A percentile compares a stretch with the other conserved stretches of the same genome.
Evolutionary conservation across 2,113 vertebrate genomes (phyloP).

Genomic region (Pheucticus melanocephalus): DNA sequence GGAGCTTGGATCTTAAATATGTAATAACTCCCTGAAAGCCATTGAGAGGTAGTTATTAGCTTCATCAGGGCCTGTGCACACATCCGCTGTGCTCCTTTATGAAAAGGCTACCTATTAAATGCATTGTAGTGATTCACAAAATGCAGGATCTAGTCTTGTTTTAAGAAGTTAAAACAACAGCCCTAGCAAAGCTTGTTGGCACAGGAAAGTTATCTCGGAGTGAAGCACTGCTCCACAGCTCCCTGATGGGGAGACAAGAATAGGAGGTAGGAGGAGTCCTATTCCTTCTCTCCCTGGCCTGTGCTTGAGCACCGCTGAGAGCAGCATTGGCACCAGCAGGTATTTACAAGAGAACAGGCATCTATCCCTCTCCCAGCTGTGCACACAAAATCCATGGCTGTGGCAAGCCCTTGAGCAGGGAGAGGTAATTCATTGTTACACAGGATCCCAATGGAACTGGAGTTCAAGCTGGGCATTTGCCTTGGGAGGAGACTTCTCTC

Average conservation of each 20-base stretch:
- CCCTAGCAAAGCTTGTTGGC: neutral
- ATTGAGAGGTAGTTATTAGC: conserved; percentile 63
- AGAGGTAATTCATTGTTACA: neutral
- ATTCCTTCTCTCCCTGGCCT: neutral
- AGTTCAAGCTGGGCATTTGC: neutral
- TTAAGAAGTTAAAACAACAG: neutral
- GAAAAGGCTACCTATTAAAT: conserved; percentile 35
- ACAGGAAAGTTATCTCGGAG: neutral
- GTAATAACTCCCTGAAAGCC: conserved; percentile 60
- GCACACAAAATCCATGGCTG: neutral
- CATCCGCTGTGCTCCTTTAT: conserved; percentile 16
- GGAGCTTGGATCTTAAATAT: conserved; percentile 56
- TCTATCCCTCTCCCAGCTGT: neutral
- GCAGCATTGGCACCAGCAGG: neutral
- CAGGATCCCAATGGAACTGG: accelerated
- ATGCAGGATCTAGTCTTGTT: neutral
- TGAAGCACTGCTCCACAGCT: neutral
- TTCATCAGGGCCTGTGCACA: conserved; percentile 45
- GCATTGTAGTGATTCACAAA: conserved; percentile 11
- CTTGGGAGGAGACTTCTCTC: neutral
- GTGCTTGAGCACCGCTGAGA: neutral
- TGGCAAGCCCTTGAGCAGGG: neutral
- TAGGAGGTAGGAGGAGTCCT: neutral
- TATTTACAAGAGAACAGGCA: neutral
- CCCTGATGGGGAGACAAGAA: neutral